Base-by-base conservation (phyloP, 2,888 invertebrate species). In the Drosophila pullipes region DNA sequence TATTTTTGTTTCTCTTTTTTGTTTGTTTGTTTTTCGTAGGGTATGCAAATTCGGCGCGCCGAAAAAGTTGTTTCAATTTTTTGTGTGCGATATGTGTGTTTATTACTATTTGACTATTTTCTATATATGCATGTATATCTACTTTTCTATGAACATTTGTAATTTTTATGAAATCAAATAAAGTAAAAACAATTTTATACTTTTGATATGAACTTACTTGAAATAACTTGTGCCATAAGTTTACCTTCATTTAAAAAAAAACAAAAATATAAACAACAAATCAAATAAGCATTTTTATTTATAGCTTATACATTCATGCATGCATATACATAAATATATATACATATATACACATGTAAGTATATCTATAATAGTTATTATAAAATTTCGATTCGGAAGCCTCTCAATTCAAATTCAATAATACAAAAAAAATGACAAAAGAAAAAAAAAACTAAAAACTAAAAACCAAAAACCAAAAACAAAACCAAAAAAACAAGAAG, bases 101-200 rank as follows among this genome's bases (percentile, higher is more conserved):
- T 28, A 25, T 79, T 85, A 83, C 76, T 67, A 83, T 78, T 76
- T 85, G 80, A 81, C 77, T 87, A n/a, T 85, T 84, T 74, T 79
- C 82, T 85, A 67, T 71, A 75, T 78, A 69, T 81, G 69, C 83
- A 85, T 81, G 84, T 87, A 85, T 79, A 85, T 83, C 88, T 85
- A 85, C 87, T 85, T 85, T 85, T 85, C 87, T 85, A 87, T 85
- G 85, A 85, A 85, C 83, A 85, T 87, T 85, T 87, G 88, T 85
- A 85, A 85, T 81, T 87, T 85, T 85, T 87, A 81, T 82, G 83
- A 82, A 79, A 75, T 68, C 59, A 59, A 82, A 66, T 72, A 71
- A 79, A 74, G 62, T 58, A 74, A 77, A 69, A 69, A 77, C 72
- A 87, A 87, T 86, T 86, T 86, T 86, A 89, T 89, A 86, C 89